A percentile compares a stretch with the other conserved stretches of the same genome.
phyloP scores from a whole-genome alignment of 2,113 vertebrate genomes.

The Aptenodytes forsteri region DNA sequence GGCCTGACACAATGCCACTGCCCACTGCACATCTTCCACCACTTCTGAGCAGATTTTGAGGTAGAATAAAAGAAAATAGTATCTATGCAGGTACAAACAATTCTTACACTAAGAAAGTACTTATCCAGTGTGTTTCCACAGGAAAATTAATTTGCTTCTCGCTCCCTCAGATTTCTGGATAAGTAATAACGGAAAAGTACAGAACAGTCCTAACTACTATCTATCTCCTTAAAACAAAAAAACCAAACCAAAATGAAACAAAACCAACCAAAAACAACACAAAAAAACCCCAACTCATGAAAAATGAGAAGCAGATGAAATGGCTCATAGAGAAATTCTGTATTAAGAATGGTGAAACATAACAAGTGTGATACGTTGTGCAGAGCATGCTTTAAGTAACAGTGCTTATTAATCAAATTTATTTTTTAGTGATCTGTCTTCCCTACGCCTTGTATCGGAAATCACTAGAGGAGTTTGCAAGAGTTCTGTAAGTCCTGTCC shows the following conservation, averaged over 20 bases:
- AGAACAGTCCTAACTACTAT: neutral
- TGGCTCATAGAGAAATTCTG: neutral
- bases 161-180: neutral
- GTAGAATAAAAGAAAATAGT: neutral
- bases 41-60: neutral
- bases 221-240: neutral
- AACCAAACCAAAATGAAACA: neutral
- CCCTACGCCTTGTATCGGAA: neutral
- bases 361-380: neutral
- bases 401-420: neutral
- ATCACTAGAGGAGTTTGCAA: neutral
- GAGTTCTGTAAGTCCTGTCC: neutral
- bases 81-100: neutral
- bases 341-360: neutral
- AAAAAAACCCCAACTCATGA: neutral
- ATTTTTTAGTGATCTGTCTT: neutral
- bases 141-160: neutral
- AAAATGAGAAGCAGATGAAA: neutral
- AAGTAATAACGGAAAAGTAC: neutral
- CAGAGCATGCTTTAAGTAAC: neutral
- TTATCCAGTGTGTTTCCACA: neutral
- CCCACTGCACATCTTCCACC: neutral
- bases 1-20: neutral
- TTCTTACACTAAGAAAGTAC: neutral
- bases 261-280: neutral